Evolutionary conservation across 2,113 vertebrate species (phyloP), one percentile per base, ranked within the genome.

Genomic region (Nansenia antarctica): DNA sequence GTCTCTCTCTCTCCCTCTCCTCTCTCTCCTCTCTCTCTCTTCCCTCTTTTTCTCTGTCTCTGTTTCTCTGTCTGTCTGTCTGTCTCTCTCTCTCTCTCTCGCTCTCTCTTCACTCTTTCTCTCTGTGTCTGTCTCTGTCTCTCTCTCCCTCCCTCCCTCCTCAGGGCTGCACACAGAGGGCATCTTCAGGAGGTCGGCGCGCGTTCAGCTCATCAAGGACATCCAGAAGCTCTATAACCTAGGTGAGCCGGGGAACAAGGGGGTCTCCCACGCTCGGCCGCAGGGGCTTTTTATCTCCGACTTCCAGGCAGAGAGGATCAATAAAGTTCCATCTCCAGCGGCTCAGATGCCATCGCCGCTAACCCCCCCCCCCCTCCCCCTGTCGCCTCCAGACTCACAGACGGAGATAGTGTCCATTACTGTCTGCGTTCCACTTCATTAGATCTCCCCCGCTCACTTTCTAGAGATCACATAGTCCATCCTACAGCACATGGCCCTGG

Each of bases 141-240:
- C 2, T 37, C 9, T 0, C 30, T 45, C 61, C 29, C 2, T 59
- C 22, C 67, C n/a, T 34, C 9, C 47, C 71, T 37, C 73, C 39
- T 9, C 80, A 96, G 95, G 94, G 18, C 89, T 97, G 9, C 87
- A 5, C 73, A 93, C 94, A 0, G 93, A 96, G 79, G 94, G 94
- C 0, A 85, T 96, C 72, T 98, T 96, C 89, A 91, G 94, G 73
- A 93, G 93, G 35, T 95, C 94, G 0, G 94, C 90, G 76, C 92
- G 73, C 0, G 78, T 92, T 57, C 93, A 94, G 73, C 75, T 87
- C 22, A 89, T 95, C 71, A 94, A 90, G 24, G 93, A 95, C 39
- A 72, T 96, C 49, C 93, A 95, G 92, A 93, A 93, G 39, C 92
- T 93, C 59, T 96, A 91, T 67, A 93, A 93, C 67, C 91, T 90